Conservation (phyloP, 2,888 invertebrate species). For the Apeira syringaria region DNA sequence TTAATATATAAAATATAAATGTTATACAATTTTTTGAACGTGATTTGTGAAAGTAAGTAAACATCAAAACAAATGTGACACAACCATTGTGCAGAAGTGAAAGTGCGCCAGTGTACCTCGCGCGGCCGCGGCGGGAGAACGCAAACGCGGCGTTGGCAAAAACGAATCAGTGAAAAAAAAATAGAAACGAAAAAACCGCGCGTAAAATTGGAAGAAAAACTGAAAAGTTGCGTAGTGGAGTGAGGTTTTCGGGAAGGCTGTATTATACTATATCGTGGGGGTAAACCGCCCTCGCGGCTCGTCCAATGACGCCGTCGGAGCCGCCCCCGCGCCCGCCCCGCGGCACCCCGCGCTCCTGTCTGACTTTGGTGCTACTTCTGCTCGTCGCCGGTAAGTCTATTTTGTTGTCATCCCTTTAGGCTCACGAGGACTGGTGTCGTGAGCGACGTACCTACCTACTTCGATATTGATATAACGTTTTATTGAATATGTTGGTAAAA, state of each 20-base stretch:
- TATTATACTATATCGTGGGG: constrained; percentile 31
- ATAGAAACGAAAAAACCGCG: constrained; percentile 7
- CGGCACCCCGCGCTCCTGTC: constrained; percentile 45
- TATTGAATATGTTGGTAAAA: too few relatives aligned
- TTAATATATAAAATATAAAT: constrained; percentile 17
- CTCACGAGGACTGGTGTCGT: constrained; percentile 6
- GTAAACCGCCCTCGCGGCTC: constrained; percentile 65
- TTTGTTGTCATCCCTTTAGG: constrained; percentile 11
- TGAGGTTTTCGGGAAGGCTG: constrained; percentile 34
- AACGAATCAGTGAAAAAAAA: constrained; percentile 7
- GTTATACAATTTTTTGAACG: constrained; percentile 13
- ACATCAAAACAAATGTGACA: constrained; percentile 48
- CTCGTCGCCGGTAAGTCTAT: constrained; percentile 61
- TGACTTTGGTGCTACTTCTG: constrained; percentile 56
- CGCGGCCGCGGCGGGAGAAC: constrained; percentile 42
- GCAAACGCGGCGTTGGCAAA: constrained; percentile 37
- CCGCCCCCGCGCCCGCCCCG: constrained; percentile 77
- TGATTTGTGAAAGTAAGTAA: constrained; percentile 29
- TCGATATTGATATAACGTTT: too few relatives aligned
- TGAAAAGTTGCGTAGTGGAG: constrained; percentile 29
- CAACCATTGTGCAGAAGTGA: constrained; percentile 52
- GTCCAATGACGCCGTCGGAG: constrained; percentile 72
- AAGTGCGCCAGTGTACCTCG: constrained; percentile 56
- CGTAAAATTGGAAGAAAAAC: constrained; percentile 20
- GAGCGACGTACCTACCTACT: too few relatives aligned